Evolutionary conservation across 2,113 vertebrate species (phyloP), one percentile per base, ranked within the genome.

Genomic region (Pomatorhinus ruficollis): DNA sequence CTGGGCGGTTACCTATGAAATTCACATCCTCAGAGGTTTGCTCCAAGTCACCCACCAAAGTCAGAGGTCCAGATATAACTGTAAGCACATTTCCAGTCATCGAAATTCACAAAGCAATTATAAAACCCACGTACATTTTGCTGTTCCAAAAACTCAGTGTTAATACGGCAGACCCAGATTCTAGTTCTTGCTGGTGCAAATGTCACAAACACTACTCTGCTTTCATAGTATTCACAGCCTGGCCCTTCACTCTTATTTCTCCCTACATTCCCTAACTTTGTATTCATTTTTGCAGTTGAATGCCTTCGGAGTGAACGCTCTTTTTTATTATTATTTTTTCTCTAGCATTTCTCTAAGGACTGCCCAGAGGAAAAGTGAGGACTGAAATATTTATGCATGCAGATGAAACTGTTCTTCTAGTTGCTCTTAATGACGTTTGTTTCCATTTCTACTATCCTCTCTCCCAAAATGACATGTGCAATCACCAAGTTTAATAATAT

Each of bases 341-440:
- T 92, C 30, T 44, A 40, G 14, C 35, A 42, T 83, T 89, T 75
- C 56, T 70, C 72, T 89, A 93, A 95, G 74, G 57, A 95, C 40
- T 83, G 65, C 33, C 52, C 59, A 60, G 85, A 88, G 68, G 68
- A 93, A 93, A 50, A 93, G 30, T 1, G 0, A 93, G 23, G 40
- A 76, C 52, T 97, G 60, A 96, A 97, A 94, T 95, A 93, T 92
- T 95, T 95, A 93, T 95, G 57, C 72, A 91, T 84, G 83, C 60
- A 94, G 81, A 96, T 91, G 75, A 89, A 80, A 93, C 71, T 70
- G 54, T 69, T 91, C 81, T 91, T 87, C 52, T 75, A 77, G 75
- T 70, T 92, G 60, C 44, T 91, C 28, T 71, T 97, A 96, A 95
- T 87, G 78, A 91, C 84, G 61, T 95, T 97, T 97, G 72, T 86